phyloP scores from a whole-genome alignment of 2,113 vertebrate species.

The Cygnus atratus region DNA sequence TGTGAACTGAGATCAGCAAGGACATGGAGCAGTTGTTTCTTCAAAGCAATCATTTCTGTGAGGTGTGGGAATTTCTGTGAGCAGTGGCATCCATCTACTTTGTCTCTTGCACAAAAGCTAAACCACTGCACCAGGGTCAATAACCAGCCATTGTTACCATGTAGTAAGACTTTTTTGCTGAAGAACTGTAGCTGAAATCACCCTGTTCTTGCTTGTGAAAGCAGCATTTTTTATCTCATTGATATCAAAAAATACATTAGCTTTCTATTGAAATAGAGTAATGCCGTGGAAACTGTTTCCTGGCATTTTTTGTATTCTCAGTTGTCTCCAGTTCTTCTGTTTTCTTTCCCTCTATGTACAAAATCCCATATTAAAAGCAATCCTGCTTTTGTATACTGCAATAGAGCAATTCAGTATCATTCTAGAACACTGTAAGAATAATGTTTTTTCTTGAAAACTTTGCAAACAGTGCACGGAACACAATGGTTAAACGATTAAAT shows the following conservation, averaged over 20 bases:
- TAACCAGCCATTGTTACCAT: neutral
- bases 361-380: neutral
- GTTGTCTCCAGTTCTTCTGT: neutral
- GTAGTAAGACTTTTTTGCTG: neutral
- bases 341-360: neutral
- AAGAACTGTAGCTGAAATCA: neutral
- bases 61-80: neutral
- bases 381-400: neutral
- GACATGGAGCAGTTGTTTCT: neutral
- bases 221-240: neutral
- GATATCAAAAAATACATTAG: neutral
- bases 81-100: neutral
- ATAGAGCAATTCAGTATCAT: neutral
- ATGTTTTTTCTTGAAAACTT: neutral
- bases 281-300: neutral
- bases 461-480: neutral
- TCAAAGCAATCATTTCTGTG: neutral
- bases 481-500: neutral
- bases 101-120: neutral
- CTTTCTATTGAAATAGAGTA: neutral
- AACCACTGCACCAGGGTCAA: rapidly evolving
- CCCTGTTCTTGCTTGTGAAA: neutral
- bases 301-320: neutral
- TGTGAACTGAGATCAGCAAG: neutral
- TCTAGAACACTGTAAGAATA: neutral